Conservation (phyloP, 2,113 vertebrate species). For the Pelvicachromis taeniatus region DNA sequence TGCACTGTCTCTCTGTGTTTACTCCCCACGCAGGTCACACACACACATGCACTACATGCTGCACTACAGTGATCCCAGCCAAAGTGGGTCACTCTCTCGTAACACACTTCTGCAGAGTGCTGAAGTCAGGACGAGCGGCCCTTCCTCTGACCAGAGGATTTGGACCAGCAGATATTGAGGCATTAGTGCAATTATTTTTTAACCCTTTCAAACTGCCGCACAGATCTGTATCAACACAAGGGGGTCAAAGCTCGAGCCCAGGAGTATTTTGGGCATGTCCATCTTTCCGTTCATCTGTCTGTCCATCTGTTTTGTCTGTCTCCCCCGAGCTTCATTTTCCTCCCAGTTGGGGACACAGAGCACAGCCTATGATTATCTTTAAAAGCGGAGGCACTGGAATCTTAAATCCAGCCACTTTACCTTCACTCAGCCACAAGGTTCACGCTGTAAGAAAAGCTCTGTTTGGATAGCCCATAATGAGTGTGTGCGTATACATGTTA, state of each 20-base stretch:
- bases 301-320: constrained; percentile 11
- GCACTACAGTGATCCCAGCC: constrained; percentile 2
- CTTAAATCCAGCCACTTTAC: constrained; percentile 9
- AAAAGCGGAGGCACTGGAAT: constrained; percentile 33
- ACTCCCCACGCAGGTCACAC: constrained; percentile 12
- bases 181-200: not conserved
- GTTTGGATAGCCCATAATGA: not conserved
- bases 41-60: not conserved
- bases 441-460: not conserved
- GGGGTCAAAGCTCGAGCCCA: constrained; percentile 5
- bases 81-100: constrained; percentile 50
- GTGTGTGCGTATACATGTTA: accelerated
- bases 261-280: constrained; percentile 4
- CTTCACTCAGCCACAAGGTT: not conserved
- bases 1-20: not conserved
- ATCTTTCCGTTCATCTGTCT: constrained; percentile 14
- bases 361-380: constrained; percentile 32
- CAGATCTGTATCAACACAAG: not conserved
- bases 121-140: not conserved
- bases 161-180: constrained; percentile 7
- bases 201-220: not conserved
- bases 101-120: constrained; percentile 17
- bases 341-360: constrained; percentile 1
- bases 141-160: not conserved
- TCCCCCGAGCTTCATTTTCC: constrained; percentile 16